Base-by-base conservation (phyloP, 2,797 vertebrate genomes). In the Lagodon rhomboides region DNA sequence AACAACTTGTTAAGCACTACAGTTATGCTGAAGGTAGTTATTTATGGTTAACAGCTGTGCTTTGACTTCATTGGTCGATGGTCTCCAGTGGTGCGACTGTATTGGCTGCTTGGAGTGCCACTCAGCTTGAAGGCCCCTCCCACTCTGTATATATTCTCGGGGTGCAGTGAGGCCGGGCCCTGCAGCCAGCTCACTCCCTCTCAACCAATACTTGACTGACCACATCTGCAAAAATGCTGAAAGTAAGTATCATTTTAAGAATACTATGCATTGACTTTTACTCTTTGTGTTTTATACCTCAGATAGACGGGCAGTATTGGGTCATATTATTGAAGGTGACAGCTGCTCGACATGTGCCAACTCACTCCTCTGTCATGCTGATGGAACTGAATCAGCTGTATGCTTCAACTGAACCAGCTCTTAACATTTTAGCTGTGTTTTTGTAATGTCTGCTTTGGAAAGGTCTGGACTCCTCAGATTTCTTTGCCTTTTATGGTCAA, bases 401-500 rank as follows among this genome's bases (percentile, higher is more conserved):
- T 67, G 43, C 20, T 62, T 62, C 46, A 66, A 69, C 41, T 54
- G 30, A 75, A 65, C 5, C 20, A 49, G 23, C 25, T 74, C 27
- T 18, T 1, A 60, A 38, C 9, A 6, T 12, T 47, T 66, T 59
- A 59, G 38, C 10, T 41, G 62, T 20, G 20, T 25, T 66, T 54
- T 49, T 38, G 4, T 30, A 25, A 8, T 20, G 3, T 34, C 9
- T 25, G 25, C 20, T 8, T 72, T 62, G 17, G 0, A 56, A 3
- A 38, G 18, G 2, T 77, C 20, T 63, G 23, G 16, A 1, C 7
- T 8, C 15, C 18, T 41, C 22, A 1, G 10, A 25, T 67, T 68
- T 54, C 49, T 75, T 62, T 60, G 10, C 88, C 91, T 91, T 93
- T 89, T 92, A 91, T 89, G 89, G 92, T 81, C 82, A 94, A 91